These are phyloP conservation scores for Drosophila santomea DNA, from an alignment of 1,140 invertebrate genomes.

Conservation along the genomic window DNA sequence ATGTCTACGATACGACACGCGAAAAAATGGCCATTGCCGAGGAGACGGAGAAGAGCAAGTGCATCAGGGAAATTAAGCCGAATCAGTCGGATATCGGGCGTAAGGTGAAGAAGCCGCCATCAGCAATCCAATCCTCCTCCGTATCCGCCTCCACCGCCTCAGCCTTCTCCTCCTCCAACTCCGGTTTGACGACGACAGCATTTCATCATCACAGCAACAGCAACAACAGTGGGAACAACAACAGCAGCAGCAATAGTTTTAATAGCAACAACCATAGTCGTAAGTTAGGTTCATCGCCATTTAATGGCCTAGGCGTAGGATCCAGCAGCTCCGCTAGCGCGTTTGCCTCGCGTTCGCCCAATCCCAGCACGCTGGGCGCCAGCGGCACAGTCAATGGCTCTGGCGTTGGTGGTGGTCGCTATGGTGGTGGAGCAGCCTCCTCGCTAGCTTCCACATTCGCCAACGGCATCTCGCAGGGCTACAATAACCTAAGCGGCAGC, in stretches of 20 bases:
- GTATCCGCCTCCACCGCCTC: conserved; percentile 16
- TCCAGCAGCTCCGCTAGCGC: conserved; percentile 35
- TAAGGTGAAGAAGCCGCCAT: conserved; percentile 88
- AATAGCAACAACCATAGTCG: conserved; percentile 84
- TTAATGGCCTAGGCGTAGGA: conserved; percentile 74
- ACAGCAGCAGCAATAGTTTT: conserved; percentile 69
- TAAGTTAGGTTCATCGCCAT: conserved; percentile 82
- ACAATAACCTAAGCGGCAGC: conserved; percentile 69
- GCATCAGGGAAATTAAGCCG: conserved; percentile 95
- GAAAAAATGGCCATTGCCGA: conserved; percentile 95
- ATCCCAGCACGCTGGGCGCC: conserved; percentile 73
- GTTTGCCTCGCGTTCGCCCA: conserved; percentile 67
- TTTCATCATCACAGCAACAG: conserved; percentile 71
- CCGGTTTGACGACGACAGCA: conserved; percentile 48
- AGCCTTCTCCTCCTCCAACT: conserved; percentile 31
- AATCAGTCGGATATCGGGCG: conserved; percentile 94
- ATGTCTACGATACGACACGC: conserved; percentile 96
- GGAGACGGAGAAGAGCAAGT: conserved; percentile 96
- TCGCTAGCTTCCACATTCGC: conserved; percentile 70
- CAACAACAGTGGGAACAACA: conserved; percentile 60
- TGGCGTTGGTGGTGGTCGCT: conserved; percentile 12
- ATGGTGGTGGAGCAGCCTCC: conserved; percentile 42
- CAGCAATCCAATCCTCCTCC: conserved; percentile 20
- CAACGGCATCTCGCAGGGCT: conserved; percentile 84
- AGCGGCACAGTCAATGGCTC: conserved; percentile 69